Evolutionary conservation across 2,888 invertebrate species (phyloP), one percentile per base, ranked within the genome.

Genomic region (Dorcus hopei): DNA sequence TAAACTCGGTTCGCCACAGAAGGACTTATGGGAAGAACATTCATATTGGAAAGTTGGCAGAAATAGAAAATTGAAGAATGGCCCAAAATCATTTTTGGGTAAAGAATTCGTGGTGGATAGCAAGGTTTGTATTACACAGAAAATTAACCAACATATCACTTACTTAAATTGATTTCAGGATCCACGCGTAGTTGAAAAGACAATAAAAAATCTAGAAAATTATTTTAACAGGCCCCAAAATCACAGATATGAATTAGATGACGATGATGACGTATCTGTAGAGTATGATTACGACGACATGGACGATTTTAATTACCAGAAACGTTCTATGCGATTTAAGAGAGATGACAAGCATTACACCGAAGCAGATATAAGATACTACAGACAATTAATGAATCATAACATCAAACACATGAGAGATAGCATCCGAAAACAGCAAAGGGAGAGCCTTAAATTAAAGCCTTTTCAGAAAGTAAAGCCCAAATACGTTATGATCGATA

Each of bases 21-120:
- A 33, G 26, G 26, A 33, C 5, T 33, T 33, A 6, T 33, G 5
- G 26, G 1, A 33, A 33, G 7, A 7, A 33, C 26, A 6, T 33
- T 33, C 3, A 1, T 7, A 33, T 7, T 5, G 26, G 26, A 33
- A 33, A 33, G 7, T 6, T 33, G 6, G 6, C 6, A 33, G 26
- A 5, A 14, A 48, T 11, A 38, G 14, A 38, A 19, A 4, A 6
- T 38, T n/a, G 40, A 39, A 11, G 2, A 2, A 2, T 45, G 19
- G 38, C 19, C 9, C 23, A 14, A 51, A 38, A 14, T 49, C 43
- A 40, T 16, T 59, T 19, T 11, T 52, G n/a, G 42, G 56, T 3
- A 59, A 47, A 9, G 65, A 63, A 48, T 65, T 65, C 38, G 54
- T 63, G 19, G 52, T 65, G 14, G 58, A 63, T 23, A 51, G 52